phyloP scores from a whole-genome alignment of 2,113 vertebrate genomes.

The Rhinopomastus cyanomelas region DNA sequence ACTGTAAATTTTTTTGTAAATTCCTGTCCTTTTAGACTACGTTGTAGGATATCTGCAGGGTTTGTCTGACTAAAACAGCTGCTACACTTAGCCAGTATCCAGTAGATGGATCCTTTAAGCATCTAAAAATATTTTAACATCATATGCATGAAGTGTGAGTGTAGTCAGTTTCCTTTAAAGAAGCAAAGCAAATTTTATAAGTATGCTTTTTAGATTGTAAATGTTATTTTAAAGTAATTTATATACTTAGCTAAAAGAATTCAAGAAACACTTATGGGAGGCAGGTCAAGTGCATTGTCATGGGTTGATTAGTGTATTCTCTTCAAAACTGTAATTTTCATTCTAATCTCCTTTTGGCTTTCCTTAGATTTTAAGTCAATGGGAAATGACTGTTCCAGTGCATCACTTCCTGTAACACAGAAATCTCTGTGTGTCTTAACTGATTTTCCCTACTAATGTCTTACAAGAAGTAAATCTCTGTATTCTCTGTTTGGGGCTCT shows the following conservation, averaged over 20 bases:
- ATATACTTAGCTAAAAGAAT: background rate
- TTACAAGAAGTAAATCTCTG: background rate
- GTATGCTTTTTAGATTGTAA: background rate
- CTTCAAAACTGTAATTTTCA: background rate
- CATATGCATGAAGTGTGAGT: background rate
- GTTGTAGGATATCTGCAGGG: background rate
- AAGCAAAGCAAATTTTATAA: background rate
- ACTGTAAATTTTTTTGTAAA: background rate
- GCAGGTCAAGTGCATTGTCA: background rate
- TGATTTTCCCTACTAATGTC: background rate
- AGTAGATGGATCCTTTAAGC: background rate
- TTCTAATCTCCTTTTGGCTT: background rate
- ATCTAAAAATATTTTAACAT: background rate
- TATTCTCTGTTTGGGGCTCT: background rate
- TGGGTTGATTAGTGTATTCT: background rate
- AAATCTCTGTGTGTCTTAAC: background rate
- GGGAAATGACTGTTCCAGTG: background rate
- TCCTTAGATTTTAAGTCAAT: background rate
- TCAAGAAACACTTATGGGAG: background rate
- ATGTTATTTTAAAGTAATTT: background rate
- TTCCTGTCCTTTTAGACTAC: background rate
- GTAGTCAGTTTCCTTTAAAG: background rate
- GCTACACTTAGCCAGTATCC: background rate
- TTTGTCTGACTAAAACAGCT: background rate
- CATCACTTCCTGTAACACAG: background rate